Conservation (phyloP, 2,888 invertebrate genomes). For the Amaurobius ferox region DNA sequence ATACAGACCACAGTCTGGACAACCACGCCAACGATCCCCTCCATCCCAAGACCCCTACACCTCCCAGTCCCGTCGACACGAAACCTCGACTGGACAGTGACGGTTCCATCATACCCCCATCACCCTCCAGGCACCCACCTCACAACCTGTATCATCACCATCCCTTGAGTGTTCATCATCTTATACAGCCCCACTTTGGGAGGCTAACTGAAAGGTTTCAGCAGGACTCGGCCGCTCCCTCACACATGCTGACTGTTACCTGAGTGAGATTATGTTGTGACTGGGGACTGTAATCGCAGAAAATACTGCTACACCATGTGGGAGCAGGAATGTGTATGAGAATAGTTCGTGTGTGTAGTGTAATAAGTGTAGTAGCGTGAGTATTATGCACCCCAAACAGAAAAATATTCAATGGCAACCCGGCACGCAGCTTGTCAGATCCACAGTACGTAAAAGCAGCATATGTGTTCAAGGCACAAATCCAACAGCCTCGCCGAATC, state of each 20-base stretch:
- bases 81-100: conserved; percentile 61
- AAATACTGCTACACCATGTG: background rate
- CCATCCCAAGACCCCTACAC: conserved; percentile 37
- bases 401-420: too few relatives aligned
- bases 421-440: too few relatives aligned
- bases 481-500: too few relatives aligned
- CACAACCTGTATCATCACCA: conserved; percentile 55
- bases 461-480: too few relatives aligned
- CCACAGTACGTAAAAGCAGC: too few relatives aligned
- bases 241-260: conserved; percentile 73
- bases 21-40: conserved; percentile 80
- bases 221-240: conserved; percentile 33
- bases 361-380: too few relatives aligned
- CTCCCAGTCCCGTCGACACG: conserved; percentile 75
- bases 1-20: conserved; percentile 75
- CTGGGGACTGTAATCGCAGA: background rate
- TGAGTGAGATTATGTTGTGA: background rate
- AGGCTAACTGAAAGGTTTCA: conserved; percentile 22
- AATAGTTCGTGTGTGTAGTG: background rate
- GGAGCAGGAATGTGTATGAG: background rate
- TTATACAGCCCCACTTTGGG: conserved; percentile 72
- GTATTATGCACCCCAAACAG: too few relatives aligned
- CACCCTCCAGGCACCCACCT: conserved; percentile 30
- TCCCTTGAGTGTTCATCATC: conserved; percentile 74
- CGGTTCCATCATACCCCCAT: conserved; percentile 27